phyloP scores from a whole-genome alignment of 2,797 vertebrate genomes.

The Brotula barbata region DNA sequence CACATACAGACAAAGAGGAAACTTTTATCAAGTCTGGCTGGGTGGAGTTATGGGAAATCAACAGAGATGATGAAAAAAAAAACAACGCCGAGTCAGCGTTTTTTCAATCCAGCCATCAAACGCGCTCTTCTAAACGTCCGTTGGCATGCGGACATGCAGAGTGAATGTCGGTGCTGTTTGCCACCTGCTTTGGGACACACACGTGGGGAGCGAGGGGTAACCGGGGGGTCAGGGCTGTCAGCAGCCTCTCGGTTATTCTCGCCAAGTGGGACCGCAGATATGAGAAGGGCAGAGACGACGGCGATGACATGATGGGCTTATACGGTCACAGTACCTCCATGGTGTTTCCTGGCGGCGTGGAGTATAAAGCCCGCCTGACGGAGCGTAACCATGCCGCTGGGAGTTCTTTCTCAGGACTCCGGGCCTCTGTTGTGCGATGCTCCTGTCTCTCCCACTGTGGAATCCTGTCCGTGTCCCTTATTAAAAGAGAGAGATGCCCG shows the following conservation, averaged over 20 bases:
- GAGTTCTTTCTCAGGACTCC: conserved; percentile 53
- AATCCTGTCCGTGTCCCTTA: conserved; percentile 52
- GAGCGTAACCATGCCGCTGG: conserved; percentile 3
- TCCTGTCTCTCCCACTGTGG: conserved; percentile 50
- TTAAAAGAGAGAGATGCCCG: conserved; percentile 74
- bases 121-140: too few relatives aligned
- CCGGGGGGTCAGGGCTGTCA: conserved; percentile 69
- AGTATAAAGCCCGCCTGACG: conserved; percentile 21
- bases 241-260: conserved; percentile 64
- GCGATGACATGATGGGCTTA: conserved; percentile 59
- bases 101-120: too few relatives aligned
- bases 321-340: conserved; percentile 51
- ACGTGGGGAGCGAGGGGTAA: conserved; percentile 60
- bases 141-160: conserved; percentile 21
- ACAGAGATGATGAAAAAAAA: too few relatives aligned
- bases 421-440: conserved; percentile 32
- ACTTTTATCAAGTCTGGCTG: conserved; percentile 61
- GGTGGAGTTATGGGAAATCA: conserved; percentile 44
- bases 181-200: conserved; percentile 71
- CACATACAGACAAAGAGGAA: conserved; percentile 58
- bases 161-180: conserved; percentile 34
- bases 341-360: conserved; percentile 40
- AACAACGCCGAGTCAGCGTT: too few relatives aligned
- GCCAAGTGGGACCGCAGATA: conserved; percentile 60
- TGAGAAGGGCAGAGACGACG: conserved; percentile 48